Base-by-base conservation (phyloP, 2,797 vertebrate species). In the Chloroceryle amazona region DNA sequence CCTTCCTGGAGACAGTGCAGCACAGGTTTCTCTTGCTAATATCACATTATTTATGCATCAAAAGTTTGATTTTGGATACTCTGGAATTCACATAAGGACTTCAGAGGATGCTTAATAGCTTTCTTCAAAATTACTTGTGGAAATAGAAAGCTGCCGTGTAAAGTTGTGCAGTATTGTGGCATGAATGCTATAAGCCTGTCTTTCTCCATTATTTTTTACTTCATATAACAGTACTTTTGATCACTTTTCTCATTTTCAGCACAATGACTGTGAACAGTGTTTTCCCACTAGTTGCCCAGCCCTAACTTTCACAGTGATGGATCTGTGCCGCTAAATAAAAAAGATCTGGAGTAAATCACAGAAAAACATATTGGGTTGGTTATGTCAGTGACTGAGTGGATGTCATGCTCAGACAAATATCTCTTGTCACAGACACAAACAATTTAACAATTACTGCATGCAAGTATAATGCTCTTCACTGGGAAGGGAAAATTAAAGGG, bases 131-230 rank as follows among this genome's bases (percentile, higher is more conserved):
- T 6, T 10, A 17, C 39, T 31, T 22, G 5, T 12, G 41, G 16
- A 78, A 88, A 54, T 19, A 75, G 17, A 74, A 86, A 89, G 19
- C 26, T 79, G 52, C 4, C 20, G 10, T 25, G 13, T 42, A 26
- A 89, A 52, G 18, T 41, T 19, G 4, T 14, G n/a, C 5, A 44
- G 17, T 73, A 49, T 31, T 0, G 0, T 18, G 33, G 0, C 21
- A 72, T 5, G 8, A 57, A 41, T 37, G 28, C 4, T 6, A 5
- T 23, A 65, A 67, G 4, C 8, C 4, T 62, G 3, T 26, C 13
- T 86, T 67, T 55, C 14, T 51, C 16, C 26, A n/a, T 52, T 71
- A 15, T 19, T 41, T 73, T 78, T 72, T 2, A 26, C 23, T 31
- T 65, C 1, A 3, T 46, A 0, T 42, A 62, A 26, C 9, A 28